Base-by-base conservation (phyloP, 2,888 invertebrate species). In the Sclerodermus sp. region DNA sequence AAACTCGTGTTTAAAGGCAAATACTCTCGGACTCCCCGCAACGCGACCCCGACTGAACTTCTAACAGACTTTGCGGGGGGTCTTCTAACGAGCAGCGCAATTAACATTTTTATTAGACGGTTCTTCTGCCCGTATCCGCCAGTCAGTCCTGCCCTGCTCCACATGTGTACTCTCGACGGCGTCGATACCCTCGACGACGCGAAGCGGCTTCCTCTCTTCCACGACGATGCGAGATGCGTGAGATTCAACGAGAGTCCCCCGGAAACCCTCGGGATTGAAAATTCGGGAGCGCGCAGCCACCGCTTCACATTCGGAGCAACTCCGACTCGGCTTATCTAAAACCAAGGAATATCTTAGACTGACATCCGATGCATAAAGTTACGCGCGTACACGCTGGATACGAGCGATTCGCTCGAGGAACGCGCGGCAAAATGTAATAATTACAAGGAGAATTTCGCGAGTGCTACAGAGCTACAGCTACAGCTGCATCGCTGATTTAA, bases 31-130 rank as follows among this genome's bases (percentile, higher is more conserved):
- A 70, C 76, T 70, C 76, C 77, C 77, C 68, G 73, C 70, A 59
- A 71, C 48, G 76, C 68, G 72, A 74, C 74, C 76, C 61, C 66
- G 62, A 57, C 67, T 74, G 74, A 77, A 75, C 76, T 73, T 66
- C 71, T 70, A 67, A 70, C 64, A 12, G 67, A 62, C 68, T 55
- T 73, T 63, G 67, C 74, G 68, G 77, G 77, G 75, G 74, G 77
- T 66, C 66, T 62, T 70, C 72, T 77, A 77, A 77, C 77, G 77
- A 77, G 76, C 71, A 62, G 63, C 55, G 71, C 74, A 73, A 77
- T 77, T 75, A 77, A 77, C 73, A 76, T 77, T 77, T 77, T 76
- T 77, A 75, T 75, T 71, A 73, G 70, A 68, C 64, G 60, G 61
- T 66, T 62, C 66, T 58, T 57, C 50, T 46, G 40, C 42, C 48